Conservation (phyloP, 2,888 invertebrate genomes). For the Sinohyriopsis cumingii region DNA sequence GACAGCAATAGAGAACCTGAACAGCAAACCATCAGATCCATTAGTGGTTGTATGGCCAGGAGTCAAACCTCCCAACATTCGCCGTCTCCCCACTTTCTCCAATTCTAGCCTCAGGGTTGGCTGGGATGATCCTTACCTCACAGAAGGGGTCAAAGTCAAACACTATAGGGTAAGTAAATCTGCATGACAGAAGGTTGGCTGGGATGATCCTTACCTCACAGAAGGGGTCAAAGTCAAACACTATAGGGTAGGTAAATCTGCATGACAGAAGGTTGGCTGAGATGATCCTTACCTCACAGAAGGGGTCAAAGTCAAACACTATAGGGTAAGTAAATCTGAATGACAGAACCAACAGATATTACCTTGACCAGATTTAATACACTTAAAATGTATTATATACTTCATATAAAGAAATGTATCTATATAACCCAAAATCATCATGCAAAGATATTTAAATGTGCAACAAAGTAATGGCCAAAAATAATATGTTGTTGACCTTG, state of each 20-base stretch:
- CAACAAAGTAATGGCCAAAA: too few species aligned
- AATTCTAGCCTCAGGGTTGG: conserved; percentile 64
- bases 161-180: conserved; percentile 67
- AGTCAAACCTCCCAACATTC: conserved; percentile 59
- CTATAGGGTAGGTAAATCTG: conserved; percentile 63
- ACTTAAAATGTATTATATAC: too few species aligned
- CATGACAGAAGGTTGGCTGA: conserved; percentile 62
- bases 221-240: conserved; percentile 71
- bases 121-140: conserved; percentile 68
- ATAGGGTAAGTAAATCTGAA: conserved; percentile 58
- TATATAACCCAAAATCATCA: too few species aligned
- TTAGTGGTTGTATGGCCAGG: conserved; percentile 71
- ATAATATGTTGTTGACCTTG: too few species aligned
- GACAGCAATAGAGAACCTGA: conserved; percentile 62
- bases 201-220: conserved; percentile 68
- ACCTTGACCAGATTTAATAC: too few species aligned
- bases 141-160: conserved; percentile 70
- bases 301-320: conserved; percentile 70
- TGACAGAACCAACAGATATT: background rate
- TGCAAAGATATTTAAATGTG: too few species aligned
- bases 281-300: conserved; percentile 67
- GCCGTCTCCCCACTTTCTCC: conserved; percentile 60
- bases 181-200: conserved; percentile 49
- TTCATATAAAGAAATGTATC: too few species aligned
- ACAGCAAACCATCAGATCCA: conserved; percentile 70